Percentiles rank a stretch among this genome's conserved stretches.
These are phyloP conservation scores for Zosterops hypoxanthus DNA, from an alignment of 2,113 vertebrate species.

Conservation along the genomic window DNA sequence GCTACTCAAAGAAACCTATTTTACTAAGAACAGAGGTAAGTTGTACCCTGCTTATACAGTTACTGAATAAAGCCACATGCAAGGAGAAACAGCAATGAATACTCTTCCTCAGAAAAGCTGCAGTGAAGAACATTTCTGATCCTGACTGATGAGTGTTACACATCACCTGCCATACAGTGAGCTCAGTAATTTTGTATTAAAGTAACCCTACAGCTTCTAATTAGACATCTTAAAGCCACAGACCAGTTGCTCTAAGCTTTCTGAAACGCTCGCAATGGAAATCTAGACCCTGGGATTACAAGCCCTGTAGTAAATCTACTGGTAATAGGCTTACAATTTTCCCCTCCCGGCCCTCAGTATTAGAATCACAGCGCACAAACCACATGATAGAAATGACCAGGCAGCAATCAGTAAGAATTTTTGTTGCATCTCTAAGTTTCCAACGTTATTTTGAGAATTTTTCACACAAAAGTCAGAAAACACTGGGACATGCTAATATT, in stretches of 20 bases:
- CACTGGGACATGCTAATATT: not conserved
- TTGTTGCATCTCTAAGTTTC: not conserved
- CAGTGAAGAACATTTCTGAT: not conserved
- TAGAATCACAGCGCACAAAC: not conserved
- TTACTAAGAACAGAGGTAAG: not conserved
- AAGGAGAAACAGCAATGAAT: not conserved
- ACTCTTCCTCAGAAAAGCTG: not conserved
- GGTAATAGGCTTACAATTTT: constrained; percentile 39
- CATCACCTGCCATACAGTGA: not conserved
- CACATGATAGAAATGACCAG: not conserved
- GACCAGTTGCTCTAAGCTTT: constrained; percentile 20
- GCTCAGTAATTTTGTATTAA: not conserved
- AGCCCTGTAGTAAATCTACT: not conserved
- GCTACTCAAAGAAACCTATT: not conserved
- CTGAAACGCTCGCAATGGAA: not conserved
- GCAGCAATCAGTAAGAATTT: not conserved
- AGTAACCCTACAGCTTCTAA: constrained; percentile 23
- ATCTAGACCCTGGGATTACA: not conserved
- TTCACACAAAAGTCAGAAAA: not conserved
- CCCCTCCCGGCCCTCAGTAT: not conserved
- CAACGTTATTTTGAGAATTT: not conserved
- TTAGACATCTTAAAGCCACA: not conserved
- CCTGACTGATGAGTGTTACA: not conserved
- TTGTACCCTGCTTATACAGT: not conserved
- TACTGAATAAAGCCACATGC: not conserved